A percentile compares a stretch with the other conserved stretches of the same genome.
phyloP scores from a whole-genome alignment of 2,113 vertebrate species.

The Orcinus orca region DNA sequence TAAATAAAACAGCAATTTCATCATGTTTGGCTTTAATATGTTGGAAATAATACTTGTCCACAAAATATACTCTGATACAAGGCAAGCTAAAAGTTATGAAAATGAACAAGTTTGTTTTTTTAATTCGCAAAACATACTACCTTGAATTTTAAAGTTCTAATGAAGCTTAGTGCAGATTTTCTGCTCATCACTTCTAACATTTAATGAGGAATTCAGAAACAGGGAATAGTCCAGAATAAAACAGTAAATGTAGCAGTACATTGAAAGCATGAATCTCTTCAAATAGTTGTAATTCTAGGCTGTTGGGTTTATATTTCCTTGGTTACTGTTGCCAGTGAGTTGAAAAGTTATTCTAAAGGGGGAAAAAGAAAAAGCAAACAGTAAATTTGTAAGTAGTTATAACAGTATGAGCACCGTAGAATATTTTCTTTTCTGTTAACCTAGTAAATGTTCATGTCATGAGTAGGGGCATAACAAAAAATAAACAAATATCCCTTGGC shows the following conservation, averaged over 20 bases:
- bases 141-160: background rate
- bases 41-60: background rate
- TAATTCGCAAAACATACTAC: background rate
- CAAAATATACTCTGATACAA: background rate
- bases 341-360: constrained; percentile 50
- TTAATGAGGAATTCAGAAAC: constrained; percentile 15
- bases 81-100: background rate
- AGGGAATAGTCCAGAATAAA: constrained; percentile 45
- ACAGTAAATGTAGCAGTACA: constrained; percentile 28
- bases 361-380: background rate
- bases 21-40: constrained; percentile 11
- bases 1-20: constrained; percentile 47
- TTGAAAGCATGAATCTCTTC: background rate
- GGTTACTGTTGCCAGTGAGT: constrained; percentile 51
- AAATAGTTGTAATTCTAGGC: constrained; percentile 41
- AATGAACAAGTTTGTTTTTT: background rate
- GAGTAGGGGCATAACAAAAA: constrained; percentile 21
- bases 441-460: background rate
- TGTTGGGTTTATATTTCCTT: constrained; percentile 63
- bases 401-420: constrained; percentile 11
- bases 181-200: background rate
- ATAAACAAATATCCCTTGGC: background rate
- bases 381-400: constrained; percentile 23
- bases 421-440: background rate
- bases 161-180: background rate